phyloP scores from a whole-genome alignment of 1,140 invertebrate species.

The Bradynema listronoti region DNA sequence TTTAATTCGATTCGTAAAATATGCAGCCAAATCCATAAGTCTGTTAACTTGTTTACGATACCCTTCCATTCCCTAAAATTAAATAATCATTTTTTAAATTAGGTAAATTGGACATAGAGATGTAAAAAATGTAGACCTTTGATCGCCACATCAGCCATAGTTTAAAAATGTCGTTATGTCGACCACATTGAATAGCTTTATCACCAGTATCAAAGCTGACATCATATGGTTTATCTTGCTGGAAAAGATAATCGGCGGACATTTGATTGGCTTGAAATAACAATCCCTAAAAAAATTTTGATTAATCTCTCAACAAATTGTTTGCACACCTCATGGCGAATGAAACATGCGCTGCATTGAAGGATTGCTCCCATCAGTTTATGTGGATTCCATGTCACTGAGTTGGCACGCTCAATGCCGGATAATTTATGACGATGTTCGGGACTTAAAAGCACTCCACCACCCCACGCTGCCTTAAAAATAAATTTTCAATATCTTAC shows the following conservation, averaged over 20 bases:
- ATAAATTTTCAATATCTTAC: no score
- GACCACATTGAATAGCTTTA: constrained; percentile 96
- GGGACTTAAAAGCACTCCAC: constrained; percentile 80
- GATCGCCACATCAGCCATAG: constrained; percentile 96
- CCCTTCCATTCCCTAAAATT: constrained; percentile 73
- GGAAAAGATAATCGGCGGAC: constrained; percentile 95
- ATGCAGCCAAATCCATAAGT: constrained; percentile 69
- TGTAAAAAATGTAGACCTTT: constrained; percentile 66
- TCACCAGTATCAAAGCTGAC: constrained; percentile 93
- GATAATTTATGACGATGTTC: constrained; percentile 80
- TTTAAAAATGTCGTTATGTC: constrained; percentile 98
- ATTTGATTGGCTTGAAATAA: constrained; percentile 90
- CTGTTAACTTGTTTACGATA: constrained; percentile 80
- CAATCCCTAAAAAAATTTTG: constrained; percentile 70
- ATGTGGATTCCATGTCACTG: constrained; percentile 98
- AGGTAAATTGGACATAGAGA: constrained; percentile 15
- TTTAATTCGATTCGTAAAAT: constrained; percentile 55
- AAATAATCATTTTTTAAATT: background rate
- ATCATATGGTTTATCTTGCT: constrained; percentile 98
- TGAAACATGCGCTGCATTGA: constrained; percentile 95
- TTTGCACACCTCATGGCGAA: constrained; percentile 76
- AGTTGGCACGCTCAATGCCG: constrained; percentile 86
- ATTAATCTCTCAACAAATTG: background rate
- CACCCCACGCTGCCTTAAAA: constrained; percentile 91
- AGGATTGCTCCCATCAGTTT: constrained; percentile 82